These are phyloP conservation scores for Casuarius casuarius DNA, from an alignment of 2,113 vertebrate genomes.

Conservation along the genomic window DNA sequence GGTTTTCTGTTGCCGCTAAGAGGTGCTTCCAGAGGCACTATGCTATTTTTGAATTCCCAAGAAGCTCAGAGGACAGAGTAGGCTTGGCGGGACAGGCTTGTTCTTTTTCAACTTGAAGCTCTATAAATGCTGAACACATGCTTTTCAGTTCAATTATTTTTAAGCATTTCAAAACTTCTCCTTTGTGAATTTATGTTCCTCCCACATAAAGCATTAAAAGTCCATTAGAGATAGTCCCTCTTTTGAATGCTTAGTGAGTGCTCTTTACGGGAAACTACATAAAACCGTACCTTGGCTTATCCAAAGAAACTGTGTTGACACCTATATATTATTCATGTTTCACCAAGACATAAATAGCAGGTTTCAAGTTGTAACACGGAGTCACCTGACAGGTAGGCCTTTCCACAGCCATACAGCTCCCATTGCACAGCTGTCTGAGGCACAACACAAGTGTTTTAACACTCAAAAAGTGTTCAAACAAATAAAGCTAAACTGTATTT, in stretches of 20 bases:
- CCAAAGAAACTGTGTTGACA: neutral
- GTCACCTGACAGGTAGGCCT: neutral
- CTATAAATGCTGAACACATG: slow-evolving; percentile 57
- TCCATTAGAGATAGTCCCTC: neutral
- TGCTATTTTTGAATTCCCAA: slow-evolving; percentile 13
- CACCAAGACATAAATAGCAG: neutral
- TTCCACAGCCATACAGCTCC: neutral
- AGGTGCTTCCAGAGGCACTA: neutral
- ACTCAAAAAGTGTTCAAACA: neutral
- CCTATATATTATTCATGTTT: slow-evolving; percentile 47
- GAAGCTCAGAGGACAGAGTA: slow-evolving; percentile 27
- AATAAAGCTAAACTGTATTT: neutral
- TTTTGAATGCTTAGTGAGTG: neutral
- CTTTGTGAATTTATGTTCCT: slow-evolving; percentile 48
- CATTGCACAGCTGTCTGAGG: neutral
- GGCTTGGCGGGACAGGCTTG: neutral
- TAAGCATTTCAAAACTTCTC: slow-evolving; percentile 55
- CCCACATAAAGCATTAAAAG: slow-evolving; percentile 31
- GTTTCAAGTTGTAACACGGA: neutral
- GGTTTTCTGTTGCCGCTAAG: slow-evolving; percentile 12
- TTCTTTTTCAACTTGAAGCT: slow-evolving; percentile 26
- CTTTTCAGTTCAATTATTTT: slow-evolving; percentile 59
- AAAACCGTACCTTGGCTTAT: neutral
- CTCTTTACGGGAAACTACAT: neutral
- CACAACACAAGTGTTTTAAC: neutral